These are phyloP conservation scores for Eleutherodactylus coqui DNA, from an alignment of 2,797 vertebrate species.

Conservation along the genomic window DNA sequence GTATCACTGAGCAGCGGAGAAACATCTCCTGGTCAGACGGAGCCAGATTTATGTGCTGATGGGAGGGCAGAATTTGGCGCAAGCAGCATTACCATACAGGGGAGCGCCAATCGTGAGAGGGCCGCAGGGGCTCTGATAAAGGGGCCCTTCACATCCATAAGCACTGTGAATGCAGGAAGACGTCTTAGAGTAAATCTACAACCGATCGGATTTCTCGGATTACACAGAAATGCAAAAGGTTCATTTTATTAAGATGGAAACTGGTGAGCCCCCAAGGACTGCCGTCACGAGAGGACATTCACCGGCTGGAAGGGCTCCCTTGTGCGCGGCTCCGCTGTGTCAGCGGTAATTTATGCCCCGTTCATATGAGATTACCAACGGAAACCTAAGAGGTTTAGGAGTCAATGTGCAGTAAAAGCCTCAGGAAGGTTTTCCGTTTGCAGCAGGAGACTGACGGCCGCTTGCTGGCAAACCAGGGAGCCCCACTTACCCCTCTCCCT, in stretches of 20 bases:
- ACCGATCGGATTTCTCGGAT: neutral
- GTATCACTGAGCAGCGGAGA: no score
- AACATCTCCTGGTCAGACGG: no score
- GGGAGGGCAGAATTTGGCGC: no score
- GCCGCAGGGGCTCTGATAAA: no score
- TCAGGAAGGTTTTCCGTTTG: constrained; percentile 3
- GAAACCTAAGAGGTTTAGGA: constrained; percentile 11
- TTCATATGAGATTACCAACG: constrained; percentile 13
- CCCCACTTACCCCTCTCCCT: neutral
- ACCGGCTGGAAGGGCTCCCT: neutral
- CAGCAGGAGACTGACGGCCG: constrained; percentile 1
- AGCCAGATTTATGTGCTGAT: no score
- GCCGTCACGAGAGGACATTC: neutral
- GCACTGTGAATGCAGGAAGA: no score
- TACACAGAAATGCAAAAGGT: neutral
- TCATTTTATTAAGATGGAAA: neutral
- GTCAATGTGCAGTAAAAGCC: constrained; percentile 29
- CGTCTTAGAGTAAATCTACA: neutral
- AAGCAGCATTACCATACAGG: no score
- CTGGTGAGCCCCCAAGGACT: no score
- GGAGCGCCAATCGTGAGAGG: no score
- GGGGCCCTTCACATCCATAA: no score
- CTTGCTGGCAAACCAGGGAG: neutral
- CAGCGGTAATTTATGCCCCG: constrained; percentile 42
- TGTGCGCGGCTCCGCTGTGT: constrained; percentile 13